phyloP scores from a whole-genome alignment of 2,888 invertebrate genomes.

The Chloroclystis v-ata region DNA sequence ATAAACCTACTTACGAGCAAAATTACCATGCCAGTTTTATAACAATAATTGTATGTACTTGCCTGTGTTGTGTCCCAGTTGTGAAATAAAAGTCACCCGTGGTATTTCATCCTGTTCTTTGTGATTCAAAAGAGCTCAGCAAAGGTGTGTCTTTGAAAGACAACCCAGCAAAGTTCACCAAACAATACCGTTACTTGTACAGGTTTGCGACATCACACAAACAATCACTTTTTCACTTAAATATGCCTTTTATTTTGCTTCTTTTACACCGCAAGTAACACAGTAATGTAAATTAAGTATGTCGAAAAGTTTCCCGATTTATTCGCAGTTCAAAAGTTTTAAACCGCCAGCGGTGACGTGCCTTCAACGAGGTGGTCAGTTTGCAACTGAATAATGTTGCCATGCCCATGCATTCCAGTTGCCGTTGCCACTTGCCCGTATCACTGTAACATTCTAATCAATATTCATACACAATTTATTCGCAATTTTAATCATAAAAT shows the following conservation, averaged over 20 bases:
- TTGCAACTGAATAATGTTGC: constrained; percentile 43
- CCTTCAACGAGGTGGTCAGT: constrained; percentile 53
- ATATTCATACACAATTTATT: too few species aligned
- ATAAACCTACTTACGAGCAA: neutral
- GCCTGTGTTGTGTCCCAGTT: constrained; percentile 11
- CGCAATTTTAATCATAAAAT: too few species aligned
- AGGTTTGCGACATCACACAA: constrained; percentile 31
- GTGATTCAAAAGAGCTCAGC: constrained; percentile 48
- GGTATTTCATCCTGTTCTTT: constrained; percentile 51
- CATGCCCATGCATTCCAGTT: neutral
- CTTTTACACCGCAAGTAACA: neutral
- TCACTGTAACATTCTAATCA: too few species aligned
- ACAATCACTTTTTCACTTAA: constrained; percentile 31
- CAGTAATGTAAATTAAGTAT: neutral
- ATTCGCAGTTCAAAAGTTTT: constrained; percentile 15
- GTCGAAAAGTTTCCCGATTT: constrained; percentile 10
- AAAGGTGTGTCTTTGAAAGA: constrained; percentile 61
- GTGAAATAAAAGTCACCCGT: constrained; percentile 45
- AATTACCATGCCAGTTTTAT: neutral
- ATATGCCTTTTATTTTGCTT: neutral
- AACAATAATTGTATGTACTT: constrained; percentile 9
- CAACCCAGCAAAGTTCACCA: constrained; percentile 49
- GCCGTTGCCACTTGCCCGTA: neutral
- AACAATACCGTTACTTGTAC: constrained; percentile 33
- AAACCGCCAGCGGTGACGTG: neutral